Base-by-base conservation (phyloP, 1,140 invertebrate genomes). In the Drosophila hydei region DNA sequence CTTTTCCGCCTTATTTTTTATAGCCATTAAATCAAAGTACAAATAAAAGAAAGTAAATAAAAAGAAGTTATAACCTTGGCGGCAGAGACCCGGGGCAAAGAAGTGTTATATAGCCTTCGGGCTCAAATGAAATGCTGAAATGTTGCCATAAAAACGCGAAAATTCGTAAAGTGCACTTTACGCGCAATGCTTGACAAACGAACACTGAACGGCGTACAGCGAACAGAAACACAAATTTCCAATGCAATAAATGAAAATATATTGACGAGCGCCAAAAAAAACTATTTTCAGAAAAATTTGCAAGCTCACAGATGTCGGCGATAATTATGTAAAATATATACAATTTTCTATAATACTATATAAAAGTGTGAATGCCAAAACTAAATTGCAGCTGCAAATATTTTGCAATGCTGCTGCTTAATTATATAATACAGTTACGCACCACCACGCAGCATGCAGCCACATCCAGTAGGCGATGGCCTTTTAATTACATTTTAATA, bases 81-180 rank as follows among this genome's bases (percentile, higher is more conserved):
- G 59, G 77, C 48, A 51, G 25, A 2, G 18, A 6, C 9, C 30
- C 4, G 19, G 33, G 27, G 54, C 33, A 3, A 12, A 51, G 25
- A 19, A 40, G 19, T 64, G 36, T 55, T 58, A 61, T 56, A 55
- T 50, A 52, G 60, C 18, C 27, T 64, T 81, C 70, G 75, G 61
- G 68, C 71, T 71, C 62, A 75, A 80, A 81, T 78, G 73, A 79
- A 84, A 84, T 65, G 72, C 77, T 63, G 70, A 72, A 87, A 83
- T 87, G 77, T 71, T 81, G 72, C 78, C 83, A 83, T 88, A 88
- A 88, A 88, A 88, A 79, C 74, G 83, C 83, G 78, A 64, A 77
- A 88, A 88, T 88, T 88, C 75, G 83, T 73, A 83, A 88, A 88
- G 78, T 88, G 83, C 83, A 88, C 65, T 83, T 83, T 72, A 81